Conservation (phyloP, 2,888 invertebrate genomes). For the Agrochola circellaris region DNA sequence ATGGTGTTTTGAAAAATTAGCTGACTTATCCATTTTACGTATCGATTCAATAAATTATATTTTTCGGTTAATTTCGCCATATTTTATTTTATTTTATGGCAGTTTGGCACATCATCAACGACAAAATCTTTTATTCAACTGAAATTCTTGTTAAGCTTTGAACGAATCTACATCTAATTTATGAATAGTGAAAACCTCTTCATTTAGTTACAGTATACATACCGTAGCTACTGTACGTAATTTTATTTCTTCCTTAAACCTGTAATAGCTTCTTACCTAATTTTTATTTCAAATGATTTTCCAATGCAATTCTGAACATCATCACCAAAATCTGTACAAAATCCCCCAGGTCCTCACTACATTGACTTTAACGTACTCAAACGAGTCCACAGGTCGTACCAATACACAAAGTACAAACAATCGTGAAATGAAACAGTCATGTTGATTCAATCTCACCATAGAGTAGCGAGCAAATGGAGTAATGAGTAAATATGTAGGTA, state of each 20-base stretch:
- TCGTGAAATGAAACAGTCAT: slow-evolving; percentile 45
- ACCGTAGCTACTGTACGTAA: not conserved
- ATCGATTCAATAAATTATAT: not conserved
- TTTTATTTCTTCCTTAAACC: not conserved
- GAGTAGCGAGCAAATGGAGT: slow-evolving; percentile 27
- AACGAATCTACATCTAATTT: not conserved
- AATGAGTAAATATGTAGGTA: not conserved
- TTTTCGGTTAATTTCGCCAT: too few relatives aligned
- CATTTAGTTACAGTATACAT: not conserved
- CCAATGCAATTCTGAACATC: not conserved
- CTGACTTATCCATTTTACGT: not conserved
- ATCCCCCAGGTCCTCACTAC: not conserved
- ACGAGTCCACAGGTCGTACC: slow-evolving; percentile 5
- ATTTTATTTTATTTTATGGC: not conserved
- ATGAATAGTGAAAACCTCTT: not conserved
- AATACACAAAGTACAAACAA: slow-evolving; percentile 38
- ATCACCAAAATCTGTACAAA: not conserved
- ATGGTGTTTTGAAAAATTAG: not conserved
- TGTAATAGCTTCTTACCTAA: not conserved
- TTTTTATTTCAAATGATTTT: not conserved
- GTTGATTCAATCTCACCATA: slow-evolving; percentile 37
- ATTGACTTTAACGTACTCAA: slow-evolving; percentile 22
- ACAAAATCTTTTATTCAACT: not conserved
- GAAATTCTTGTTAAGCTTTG: not conserved
- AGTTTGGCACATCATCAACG: too few relatives aligned